These are phyloP conservation scores for Umimayanthus chanpuru DNA, from an alignment of 92 coral and sea anemone species.

Conservation along the genomic window DNA sequence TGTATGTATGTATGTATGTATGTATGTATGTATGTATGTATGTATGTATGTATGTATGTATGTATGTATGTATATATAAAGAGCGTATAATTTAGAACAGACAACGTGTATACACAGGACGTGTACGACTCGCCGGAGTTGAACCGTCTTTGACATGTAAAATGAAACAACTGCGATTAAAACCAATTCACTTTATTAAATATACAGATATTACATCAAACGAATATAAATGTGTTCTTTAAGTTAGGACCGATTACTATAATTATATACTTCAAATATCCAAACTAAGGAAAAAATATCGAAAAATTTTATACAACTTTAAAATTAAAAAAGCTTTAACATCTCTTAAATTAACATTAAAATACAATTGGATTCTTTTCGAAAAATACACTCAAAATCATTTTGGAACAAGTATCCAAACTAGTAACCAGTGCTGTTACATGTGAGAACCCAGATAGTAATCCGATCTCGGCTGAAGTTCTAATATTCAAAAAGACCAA, in stretches of 20 bases:
- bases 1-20: no score
- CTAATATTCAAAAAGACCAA: no score
- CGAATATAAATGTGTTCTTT: conserved; percentile 1
- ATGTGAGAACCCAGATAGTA: no score
- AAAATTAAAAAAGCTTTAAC: neutral
- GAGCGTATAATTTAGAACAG: no score
- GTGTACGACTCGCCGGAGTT: no score
- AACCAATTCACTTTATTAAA: conserved; percentile 6
- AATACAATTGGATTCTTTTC: neutral
- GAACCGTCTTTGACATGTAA: neutral
- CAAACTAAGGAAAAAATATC: neutral
- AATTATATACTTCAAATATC: neutral
- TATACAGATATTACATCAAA: neutral
- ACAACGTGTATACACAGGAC: no score
- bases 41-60: no score
- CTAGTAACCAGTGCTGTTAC: neutral
- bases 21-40: no score
- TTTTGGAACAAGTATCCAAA: neutral
- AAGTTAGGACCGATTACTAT: neutral
- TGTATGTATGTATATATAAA: no score
- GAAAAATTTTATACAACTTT: neutral
- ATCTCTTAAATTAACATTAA: neutral
- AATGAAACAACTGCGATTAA: neutral
- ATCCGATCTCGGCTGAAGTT: no score
- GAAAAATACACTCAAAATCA: neutral